These are phyloP conservation scores for Hyperoodon ampullatus DNA, from an alignment of 2,113 vertebrate species.

Conservation along the genomic window DNA sequence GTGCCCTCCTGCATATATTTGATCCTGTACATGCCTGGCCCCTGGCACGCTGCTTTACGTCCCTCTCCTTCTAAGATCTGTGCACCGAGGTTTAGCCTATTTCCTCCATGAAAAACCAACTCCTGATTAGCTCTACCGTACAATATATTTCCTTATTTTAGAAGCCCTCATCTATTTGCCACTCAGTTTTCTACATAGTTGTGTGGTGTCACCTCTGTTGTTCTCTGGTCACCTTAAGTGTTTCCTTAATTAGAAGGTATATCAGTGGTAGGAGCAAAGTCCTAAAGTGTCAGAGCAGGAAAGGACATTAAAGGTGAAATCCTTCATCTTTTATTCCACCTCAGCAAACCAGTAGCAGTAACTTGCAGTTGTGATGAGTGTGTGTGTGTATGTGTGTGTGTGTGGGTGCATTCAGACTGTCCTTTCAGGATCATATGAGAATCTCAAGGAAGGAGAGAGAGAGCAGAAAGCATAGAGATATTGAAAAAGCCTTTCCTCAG, in stretches of 20 bases:
- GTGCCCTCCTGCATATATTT: background rate
- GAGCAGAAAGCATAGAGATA: background rate
- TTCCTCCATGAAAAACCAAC: background rate
- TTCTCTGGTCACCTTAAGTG: background rate
- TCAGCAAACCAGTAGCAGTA: background rate
- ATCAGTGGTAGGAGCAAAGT: background rate
- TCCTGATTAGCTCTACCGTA: background rate
- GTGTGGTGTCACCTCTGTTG: background rate
- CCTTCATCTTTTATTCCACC: background rate
- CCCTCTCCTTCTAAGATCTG: background rate
- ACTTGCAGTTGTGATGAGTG: background rate
- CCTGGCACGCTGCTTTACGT: background rate
- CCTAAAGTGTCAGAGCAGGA: background rate
- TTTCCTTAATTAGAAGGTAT: slow-evolving; percentile 3
- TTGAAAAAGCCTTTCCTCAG: background rate
- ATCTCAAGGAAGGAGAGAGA: background rate
- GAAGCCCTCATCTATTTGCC: background rate
- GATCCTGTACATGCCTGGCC: too few species aligned
- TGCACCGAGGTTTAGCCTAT: background rate
- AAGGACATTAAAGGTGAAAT: background rate
- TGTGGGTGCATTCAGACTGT: background rate
- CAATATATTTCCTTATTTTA: background rate
- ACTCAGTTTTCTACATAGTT: background rate
- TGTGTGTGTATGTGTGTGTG: background rate
- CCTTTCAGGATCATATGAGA: background rate